phyloP scores from a whole-genome alignment of 2,113 vertebrate genomes.

The Indicator indicator region DNA sequence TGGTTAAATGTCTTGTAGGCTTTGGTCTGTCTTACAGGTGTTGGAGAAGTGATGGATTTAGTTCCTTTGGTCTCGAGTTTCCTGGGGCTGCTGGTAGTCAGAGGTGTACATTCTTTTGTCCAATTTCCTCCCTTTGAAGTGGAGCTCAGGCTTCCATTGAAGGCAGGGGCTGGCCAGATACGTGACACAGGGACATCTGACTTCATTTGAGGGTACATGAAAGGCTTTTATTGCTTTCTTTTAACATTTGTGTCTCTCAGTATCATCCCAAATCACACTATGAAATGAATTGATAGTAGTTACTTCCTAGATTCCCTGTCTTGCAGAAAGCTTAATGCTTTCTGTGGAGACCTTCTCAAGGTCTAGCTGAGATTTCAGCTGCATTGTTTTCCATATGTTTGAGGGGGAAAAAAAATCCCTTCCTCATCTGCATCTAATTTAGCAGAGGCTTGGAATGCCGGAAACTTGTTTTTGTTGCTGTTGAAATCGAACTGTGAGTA shows the following conservation, averaged over 20 bases:
- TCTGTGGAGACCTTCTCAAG: background rate
- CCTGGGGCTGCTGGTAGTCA: background rate
- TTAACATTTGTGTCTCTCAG: background rate
- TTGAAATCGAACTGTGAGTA: background rate
- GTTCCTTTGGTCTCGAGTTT: constrained; percentile 19
- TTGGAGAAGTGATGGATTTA: constrained; percentile 13
- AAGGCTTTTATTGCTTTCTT: constrained; percentile 40
- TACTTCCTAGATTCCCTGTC: background rate
- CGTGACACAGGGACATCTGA: constrained; percentile 12
- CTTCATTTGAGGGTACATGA: constrained; percentile 43
- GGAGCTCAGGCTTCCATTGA: constrained; percentile 29
- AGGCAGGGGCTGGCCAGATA: constrained; percentile 50
- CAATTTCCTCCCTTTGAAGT: constrained; percentile 56
- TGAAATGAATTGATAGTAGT: constrained; percentile 8
- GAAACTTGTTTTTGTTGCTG: background rate
- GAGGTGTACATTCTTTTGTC: constrained; percentile 1
- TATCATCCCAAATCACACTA: constrained; percentile 29
- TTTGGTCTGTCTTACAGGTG: background rate
- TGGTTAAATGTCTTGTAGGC: background rate
- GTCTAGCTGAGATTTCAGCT: background rate
- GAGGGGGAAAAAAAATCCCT: background rate
- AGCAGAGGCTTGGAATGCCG: background rate
- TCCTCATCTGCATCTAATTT: constrained; percentile 45
- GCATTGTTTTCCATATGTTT: background rate
- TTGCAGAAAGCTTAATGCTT: constrained; percentile 20